Conservation (phyloP, 2,797 vertebrate genomes). For the Eupleurogrammus muticus region DNA sequence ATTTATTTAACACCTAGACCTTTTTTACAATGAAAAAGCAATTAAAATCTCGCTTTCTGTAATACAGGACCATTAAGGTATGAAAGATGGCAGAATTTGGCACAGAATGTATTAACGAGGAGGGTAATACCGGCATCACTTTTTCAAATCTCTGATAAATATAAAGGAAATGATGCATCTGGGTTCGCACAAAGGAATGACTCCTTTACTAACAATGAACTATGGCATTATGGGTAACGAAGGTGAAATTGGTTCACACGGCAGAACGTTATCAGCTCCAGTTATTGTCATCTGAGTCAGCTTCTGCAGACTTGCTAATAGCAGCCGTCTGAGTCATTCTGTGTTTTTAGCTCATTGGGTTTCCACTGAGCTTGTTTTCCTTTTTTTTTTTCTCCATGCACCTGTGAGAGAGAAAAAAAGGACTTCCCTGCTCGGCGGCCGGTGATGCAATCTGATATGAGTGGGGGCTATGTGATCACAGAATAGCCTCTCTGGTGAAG, state of each 20-base stretch:
- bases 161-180: slow-evolving; percentile 28
- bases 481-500: slow-evolving; percentile 71
- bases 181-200: slow-evolving; percentile 36
- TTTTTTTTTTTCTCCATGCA: slow-evolving; percentile 24
- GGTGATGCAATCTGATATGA: slow-evolving; percentile 73
- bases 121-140: slow-evolving; percentile 17
- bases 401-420: slow-evolving; percentile 52
- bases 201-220: slow-evolving; percentile 46
- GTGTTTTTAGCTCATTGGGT: slow-evolving; percentile 57
- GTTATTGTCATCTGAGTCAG: slow-evolving; percentile 63
- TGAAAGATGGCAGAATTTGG: slow-evolving; percentile 15
- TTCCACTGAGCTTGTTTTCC: slow-evolving; percentile 46
- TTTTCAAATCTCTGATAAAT: slow-evolving; percentile 39
- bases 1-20: no score
- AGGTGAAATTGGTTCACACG: slow-evolving; percentile 49
- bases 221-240: slow-evolving; percentile 53
- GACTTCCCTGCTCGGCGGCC: slow-evolving; percentile 64
- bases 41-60: not conserved
- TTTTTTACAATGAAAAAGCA: no score
- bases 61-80: slow-evolving; percentile 14
- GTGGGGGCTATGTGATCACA: slow-evolving; percentile 67
- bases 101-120: slow-evolving; percentile 30
- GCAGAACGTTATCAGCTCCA: slow-evolving; percentile 49
- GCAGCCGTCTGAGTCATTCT: slow-evolving; percentile 61
- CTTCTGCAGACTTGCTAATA: slow-evolving; percentile 55